phyloP scores from a whole-genome alignment of 2,113 vertebrate species.

The Chloropsis hardwickii region DNA sequence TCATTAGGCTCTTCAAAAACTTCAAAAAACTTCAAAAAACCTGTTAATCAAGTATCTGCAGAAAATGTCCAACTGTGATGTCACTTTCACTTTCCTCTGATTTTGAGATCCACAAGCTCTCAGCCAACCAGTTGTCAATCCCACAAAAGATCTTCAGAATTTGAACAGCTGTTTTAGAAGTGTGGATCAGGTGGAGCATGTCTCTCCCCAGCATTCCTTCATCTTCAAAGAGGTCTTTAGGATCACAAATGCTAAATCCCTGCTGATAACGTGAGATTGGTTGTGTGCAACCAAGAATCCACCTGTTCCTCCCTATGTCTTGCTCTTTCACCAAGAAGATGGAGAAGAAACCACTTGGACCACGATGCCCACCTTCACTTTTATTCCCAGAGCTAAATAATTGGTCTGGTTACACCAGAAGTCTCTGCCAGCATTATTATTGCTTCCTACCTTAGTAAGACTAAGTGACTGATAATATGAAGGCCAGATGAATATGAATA shows the following conservation, averaged over 20 bases:
- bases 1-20: neutral
- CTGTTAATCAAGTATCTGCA: neutral
- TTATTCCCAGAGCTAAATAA: neutral
- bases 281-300: neutral
- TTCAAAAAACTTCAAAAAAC: too few species aligned
- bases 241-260: neutral
- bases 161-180: neutral
- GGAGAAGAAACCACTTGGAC: neutral
- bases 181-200: neutral
- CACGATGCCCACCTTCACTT: fast-evolving
- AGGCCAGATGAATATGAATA: neutral
- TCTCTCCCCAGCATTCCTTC: neutral
- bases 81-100: neutral
- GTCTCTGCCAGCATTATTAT: neutral
- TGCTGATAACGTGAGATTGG: neutral
- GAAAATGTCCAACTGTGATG: neutral
- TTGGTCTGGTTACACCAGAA: neutral
- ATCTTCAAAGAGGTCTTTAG: neutral
- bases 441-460: neutral
- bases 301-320: neutral
- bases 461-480: neutral
- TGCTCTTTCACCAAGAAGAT: neutral
- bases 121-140: neutral
- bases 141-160: neutral
- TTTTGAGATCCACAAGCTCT: neutral